Conservation (phyloP, 2,113 vertebrate genomes). For the Bettongia penicillata region DNA sequence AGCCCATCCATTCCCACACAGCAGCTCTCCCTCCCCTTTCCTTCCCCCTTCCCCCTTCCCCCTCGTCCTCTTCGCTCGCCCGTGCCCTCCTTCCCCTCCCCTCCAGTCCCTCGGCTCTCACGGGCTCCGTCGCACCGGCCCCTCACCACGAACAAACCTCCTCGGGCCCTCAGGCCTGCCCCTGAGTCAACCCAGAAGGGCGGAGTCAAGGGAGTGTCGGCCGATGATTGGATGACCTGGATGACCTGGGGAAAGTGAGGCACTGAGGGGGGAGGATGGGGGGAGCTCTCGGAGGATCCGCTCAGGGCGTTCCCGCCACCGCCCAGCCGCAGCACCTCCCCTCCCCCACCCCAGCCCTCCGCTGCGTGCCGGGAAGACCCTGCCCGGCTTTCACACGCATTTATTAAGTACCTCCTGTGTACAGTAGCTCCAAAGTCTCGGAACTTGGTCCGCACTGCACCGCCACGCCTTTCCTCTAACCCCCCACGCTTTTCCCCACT, state of each 20-base stretch:
- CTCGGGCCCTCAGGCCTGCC: not conserved
- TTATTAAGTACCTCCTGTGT: no score
- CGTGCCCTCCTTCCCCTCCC: not conserved
- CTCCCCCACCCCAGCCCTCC: no score
- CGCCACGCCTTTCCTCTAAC: not conserved
- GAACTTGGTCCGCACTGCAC: not conserved
- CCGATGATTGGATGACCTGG: not conserved
- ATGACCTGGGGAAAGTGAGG: not conserved
- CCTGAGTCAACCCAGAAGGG: not conserved
- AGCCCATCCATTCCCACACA: not conserved
- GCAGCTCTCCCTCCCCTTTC: constrained; percentile 46
- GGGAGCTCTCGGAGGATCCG: constrained; percentile 64
- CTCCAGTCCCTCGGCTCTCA: not conserved
- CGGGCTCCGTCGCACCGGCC: not conserved
- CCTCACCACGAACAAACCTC: not conserved
- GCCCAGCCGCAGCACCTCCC: no score
- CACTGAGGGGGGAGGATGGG: accelerated
- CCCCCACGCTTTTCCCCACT: not conserved
- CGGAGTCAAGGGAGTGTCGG: constrained; percentile 28
- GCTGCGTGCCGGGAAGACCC: no score
- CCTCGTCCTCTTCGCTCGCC: no score
- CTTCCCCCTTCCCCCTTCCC: not conserved
- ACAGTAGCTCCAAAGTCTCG: not conserved
- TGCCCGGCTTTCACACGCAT: no score
- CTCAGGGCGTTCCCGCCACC: no score